These are phyloP conservation scores for Drosophila paracracens DNA, from an alignment of 2,888 invertebrate species.

Conservation along the genomic window DNA sequence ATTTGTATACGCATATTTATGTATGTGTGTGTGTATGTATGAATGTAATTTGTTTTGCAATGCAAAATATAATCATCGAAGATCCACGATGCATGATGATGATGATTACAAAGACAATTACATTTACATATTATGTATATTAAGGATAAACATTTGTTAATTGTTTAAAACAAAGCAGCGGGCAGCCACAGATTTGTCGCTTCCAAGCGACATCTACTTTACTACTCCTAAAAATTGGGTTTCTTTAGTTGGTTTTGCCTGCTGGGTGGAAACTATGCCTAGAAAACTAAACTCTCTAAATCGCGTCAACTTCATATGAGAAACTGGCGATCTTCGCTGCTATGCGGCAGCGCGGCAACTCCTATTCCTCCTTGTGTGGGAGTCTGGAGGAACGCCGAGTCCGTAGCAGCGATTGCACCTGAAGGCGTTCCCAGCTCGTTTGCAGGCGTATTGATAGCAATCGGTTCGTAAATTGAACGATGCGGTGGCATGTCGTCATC, in stretches of 20 bases:
- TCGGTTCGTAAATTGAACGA: slow-evolving; percentile 84
- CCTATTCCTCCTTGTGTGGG: slow-evolving; percentile 83
- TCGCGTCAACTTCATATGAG: slow-evolving; percentile 62
- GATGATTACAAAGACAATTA: slow-evolving; percentile 53
- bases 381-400: slow-evolving; percentile 83
- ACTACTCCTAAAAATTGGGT: slow-evolving; percentile 24
- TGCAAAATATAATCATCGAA: slow-evolving; percentile 42
- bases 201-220: slow-evolving; percentile 40
- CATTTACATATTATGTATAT: slow-evolving; percentile 43
- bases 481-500: slow-evolving; percentile 79
- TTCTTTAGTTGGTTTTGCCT: slow-evolving; percentile 25
- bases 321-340: slow-evolving; percentile 61
- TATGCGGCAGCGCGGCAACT: slow-evolving; percentile 83
- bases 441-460: slow-evolving; percentile 63
- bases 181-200: slow-evolving; percentile 60
- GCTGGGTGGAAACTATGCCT: slow-evolving; percentile 35
- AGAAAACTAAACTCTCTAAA: slow-evolving; percentile 45
- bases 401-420: slow-evolving; percentile 40
- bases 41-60: slow-evolving; percentile 29
- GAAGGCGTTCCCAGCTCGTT: slow-evolving; percentile 39
- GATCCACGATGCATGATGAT: slow-evolving; percentile 38
- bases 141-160: slow-evolving; percentile 75
- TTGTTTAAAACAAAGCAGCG: slow-evolving; percentile 77
- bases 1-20: slow-evolving; percentile 72
- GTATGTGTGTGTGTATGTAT: slow-evolving; percentile 42